Percentiles rank a stretch among this genome's conserved stretches.
phyloP scores from a whole-genome alignment of 2,888 invertebrate species.

The Listrodromus nycthemerus region DNA sequence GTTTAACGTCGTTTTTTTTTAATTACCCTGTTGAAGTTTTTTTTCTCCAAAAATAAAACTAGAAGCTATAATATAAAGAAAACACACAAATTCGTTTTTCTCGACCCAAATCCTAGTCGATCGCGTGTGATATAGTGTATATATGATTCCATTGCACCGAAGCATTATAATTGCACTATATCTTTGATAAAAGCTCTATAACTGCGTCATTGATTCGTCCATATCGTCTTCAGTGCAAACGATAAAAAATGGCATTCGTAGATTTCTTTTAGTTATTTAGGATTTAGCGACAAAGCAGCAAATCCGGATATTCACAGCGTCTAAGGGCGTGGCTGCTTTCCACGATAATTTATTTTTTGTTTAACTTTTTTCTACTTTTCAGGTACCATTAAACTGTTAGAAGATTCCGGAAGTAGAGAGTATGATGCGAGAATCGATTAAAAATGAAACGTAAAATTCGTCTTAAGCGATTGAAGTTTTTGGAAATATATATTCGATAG shows the following conservation, averaged over 20 bases:
- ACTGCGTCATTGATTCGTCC: conserved; percentile 19
- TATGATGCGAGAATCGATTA: neutral
- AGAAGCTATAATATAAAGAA: conserved; percentile 20
- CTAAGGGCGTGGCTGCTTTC: conserved; percentile 18
- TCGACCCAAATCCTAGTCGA: neutral
- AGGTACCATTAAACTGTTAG: conserved; percentile 44
- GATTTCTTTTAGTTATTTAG: neutral
- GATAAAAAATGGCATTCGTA: conserved; percentile 18
- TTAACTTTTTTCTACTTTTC: conserved; percentile 7
- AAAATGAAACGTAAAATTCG: conserved; percentile 12
- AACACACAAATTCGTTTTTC: conserved; percentile 5
- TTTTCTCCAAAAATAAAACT: conserved; percentile 25
- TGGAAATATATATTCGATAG: conserved; percentile 9
- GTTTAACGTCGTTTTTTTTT: conserved; percentile 43
- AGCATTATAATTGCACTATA: conserved; percentile 47
- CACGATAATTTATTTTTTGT: neutral
- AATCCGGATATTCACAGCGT: conserved; percentile 10
- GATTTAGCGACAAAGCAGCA: conserved; percentile 12
- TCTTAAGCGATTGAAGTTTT: conserved; percentile 14
- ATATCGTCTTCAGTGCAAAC: conserved; percentile 3
- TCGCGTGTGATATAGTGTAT: conserved; percentile 25
- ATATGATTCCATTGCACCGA: conserved; percentile 23
- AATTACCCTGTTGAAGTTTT: conserved; percentile 64
- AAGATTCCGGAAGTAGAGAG: conserved; percentile 27
- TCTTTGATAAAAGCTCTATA: conserved; percentile 59